phyloP scores from a whole-genome alignment of 2,113 vertebrate genomes.

The Cranoglanis bouderius region DNA sequence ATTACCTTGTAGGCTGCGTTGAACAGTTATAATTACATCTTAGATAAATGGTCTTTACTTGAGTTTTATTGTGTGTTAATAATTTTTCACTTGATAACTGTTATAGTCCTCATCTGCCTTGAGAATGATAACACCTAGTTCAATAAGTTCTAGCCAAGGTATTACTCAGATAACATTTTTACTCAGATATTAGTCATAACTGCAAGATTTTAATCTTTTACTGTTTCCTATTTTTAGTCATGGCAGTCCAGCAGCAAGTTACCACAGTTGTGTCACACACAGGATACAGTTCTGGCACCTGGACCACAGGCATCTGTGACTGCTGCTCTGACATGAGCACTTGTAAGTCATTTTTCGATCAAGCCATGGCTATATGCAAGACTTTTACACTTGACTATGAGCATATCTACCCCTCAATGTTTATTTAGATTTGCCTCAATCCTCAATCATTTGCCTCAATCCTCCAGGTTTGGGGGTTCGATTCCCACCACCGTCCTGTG shows the following conservation, averaged over 20 bases:
- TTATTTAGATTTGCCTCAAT: too few relatives aligned
- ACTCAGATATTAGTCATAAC: too few relatives aligned
- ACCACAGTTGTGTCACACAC: conserved; percentile 23
- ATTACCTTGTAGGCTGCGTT: neutral
- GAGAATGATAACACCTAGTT: neutral
- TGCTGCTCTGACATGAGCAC: conserved; percentile 68
- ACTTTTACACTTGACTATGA: neutral
- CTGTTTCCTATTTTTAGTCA: conserved; percentile 38
- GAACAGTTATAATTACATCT: neutral
- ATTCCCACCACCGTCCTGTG: too few relatives aligned
- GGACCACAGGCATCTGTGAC: conserved; percentile 71
- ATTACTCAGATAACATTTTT: neutral
- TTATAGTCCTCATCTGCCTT: neutral
- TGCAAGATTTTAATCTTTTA: neutral
- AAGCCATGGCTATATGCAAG: neutral
- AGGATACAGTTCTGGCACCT: neutral
- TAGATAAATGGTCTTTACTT: neutral
- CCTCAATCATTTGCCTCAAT: too few relatives aligned
- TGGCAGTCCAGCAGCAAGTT: conserved; percentile 61
- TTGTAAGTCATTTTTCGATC: conserved; percentile 62
- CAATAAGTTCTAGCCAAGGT: neutral
- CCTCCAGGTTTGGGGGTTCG: too few relatives aligned
- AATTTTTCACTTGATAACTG: neutral
- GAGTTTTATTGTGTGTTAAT: neutral
- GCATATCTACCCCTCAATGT: neutral